Percentiles rank a stretch among this genome's conserved stretches.
phyloP scores from a whole-genome alignment of 2,888 invertebrate genomes.

The Thymelicus acteon region DNA sequence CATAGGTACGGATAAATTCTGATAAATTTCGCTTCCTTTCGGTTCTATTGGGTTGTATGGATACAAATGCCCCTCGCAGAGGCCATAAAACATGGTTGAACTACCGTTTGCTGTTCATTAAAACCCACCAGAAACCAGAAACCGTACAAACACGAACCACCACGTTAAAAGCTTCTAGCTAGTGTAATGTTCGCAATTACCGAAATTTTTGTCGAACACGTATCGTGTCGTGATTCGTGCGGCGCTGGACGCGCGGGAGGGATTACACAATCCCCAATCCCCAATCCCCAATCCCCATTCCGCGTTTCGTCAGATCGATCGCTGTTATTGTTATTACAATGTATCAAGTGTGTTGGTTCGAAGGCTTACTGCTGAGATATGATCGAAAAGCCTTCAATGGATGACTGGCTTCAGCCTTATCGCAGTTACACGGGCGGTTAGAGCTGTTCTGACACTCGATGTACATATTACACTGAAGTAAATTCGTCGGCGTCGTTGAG shows the following conservation, averaged over 20 bases:
- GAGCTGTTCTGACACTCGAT: too few species aligned
- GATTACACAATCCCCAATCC: background rate
- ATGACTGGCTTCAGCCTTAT: background rate
- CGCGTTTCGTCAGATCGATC: background rate
- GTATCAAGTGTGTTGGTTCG: background rate
- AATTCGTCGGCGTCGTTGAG: too few species aligned
- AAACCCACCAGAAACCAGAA: too few species aligned
- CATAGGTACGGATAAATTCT: too few species aligned
- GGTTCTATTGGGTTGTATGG: too few species aligned
- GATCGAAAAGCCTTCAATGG: background rate
- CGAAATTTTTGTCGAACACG: background rate
- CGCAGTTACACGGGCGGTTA: too few species aligned
- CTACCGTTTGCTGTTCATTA: too few species aligned
- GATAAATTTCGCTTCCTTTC: too few species aligned
- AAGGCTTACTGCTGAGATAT: background rate
- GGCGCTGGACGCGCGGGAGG: background rate
- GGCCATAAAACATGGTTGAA: too few species aligned
- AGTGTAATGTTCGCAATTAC: background rate
- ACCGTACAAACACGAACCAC: too few species aligned
- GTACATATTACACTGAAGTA: too few species aligned
- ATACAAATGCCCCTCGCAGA: too few species aligned
- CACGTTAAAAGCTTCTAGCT: background rate
- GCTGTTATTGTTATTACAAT: constrained; percentile 1
- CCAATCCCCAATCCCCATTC: background rate
- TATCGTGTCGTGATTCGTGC: background rate